Conservation (phyloP, 2,113 vertebrate genomes). For the Bostrychus sinensis region DNA sequence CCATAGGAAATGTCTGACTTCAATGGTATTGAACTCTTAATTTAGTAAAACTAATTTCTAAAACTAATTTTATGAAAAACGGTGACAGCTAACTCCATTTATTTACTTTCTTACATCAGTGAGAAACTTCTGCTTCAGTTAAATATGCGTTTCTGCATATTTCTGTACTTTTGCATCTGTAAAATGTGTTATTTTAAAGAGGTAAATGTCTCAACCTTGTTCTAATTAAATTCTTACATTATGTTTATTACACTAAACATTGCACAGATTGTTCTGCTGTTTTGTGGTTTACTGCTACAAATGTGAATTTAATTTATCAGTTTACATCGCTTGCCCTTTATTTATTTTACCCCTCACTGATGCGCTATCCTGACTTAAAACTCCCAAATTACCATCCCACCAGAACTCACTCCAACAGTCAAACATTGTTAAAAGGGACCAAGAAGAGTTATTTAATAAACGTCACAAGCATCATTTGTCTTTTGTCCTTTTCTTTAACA, state of each 20-base stretch:
- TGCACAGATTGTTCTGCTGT: constrained; percentile 8
- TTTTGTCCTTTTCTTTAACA: neutral
- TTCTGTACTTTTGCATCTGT: constrained; percentile 57
- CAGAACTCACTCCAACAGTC: constrained; percentile 51
- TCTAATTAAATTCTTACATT: neutral
- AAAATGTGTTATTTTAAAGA: constrained; percentile 19
- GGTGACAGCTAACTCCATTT: constrained; percentile 65
- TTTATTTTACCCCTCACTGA: constrained; percentile 22
- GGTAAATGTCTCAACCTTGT: constrained; percentile 12
- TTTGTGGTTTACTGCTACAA: neutral
- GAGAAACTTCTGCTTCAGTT: constrained; percentile 40
- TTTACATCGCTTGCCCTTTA: constrained; percentile 2
- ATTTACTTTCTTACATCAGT: constrained; percentile 37
- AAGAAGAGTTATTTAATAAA: constrained; percentile 93
- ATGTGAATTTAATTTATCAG: constrained; percentile 15
- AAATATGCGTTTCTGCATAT: constrained; percentile 83
- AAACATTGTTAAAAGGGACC: constrained; percentile 88
- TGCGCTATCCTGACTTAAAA: too few relatives aligned
- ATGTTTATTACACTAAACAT: constrained; percentile 3
- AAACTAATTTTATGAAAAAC: constrained; percentile 13
- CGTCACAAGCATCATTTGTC: constrained; percentile 86
- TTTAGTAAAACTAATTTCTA: constrained; percentile 35
- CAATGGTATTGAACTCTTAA: constrained; percentile 5
- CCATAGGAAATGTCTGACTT: constrained; percentile 4
- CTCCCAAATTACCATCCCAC: constrained; percentile 6